Base-by-base conservation (phyloP, 2,797 vertebrate genomes). In the Microtus agrestis region DNA sequence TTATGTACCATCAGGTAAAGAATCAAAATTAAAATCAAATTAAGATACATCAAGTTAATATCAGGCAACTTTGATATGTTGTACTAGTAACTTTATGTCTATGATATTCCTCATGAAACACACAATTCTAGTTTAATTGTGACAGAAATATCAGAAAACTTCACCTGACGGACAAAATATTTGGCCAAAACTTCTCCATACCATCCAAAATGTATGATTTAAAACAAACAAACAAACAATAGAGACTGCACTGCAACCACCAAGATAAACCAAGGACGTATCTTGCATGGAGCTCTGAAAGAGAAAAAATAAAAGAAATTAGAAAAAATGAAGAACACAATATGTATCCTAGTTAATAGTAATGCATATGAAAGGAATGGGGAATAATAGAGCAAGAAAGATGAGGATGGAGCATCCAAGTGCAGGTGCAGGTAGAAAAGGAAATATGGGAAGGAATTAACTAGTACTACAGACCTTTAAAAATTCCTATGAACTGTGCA, bases 21-120 rank as follows among this genome's bases (percentile, higher is more conserved):
- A 59, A 59, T 89, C 40, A 37, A 95, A 46, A 34, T 91, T 81
- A 93, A 43, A 87, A 71, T 54, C 0, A 80, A 92, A 48, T 84
- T 10, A 65, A 12, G 11, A 43, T 76, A 56, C 6, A 10, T 86
- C 34, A 19, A 48, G 3, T 23, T 80, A 51, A 48, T n/a, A 69
- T 9, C 3, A 23, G 56, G 3, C 71, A 48, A 80, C 34, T n/a
- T 87, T 69, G 40, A 31, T 84, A 65, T 65, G 27, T 40, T 61
- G 13, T 31, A 63, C 40, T 63, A 40, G 31, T 12, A 27, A 74
- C 54, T 37, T 92, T 21, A 88, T 65, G 2, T 80, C 34, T 77
- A 11, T 94, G 77, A 3, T 90, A 76, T 85, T 76, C 29, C 40
- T 89, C 4, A 46, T 1, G 4, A 80, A 79, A 92, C 27, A 34